Evolutionary conservation across 2,797 vertebrate genomes (phyloP).

Genomic region (Ctenopoma multispine): DNA sequence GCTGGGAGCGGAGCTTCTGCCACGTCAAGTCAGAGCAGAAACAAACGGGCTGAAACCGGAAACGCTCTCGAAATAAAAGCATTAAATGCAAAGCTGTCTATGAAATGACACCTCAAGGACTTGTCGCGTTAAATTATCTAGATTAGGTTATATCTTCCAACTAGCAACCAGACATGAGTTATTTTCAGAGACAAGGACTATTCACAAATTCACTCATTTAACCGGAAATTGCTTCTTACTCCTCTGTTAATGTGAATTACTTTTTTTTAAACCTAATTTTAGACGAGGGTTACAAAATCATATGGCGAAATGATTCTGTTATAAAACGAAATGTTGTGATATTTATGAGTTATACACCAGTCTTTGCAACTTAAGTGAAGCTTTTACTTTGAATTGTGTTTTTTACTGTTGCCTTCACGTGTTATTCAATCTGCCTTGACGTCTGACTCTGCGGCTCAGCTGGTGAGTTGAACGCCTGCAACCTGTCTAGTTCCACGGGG

Average conservation of each 20-base stretch:
- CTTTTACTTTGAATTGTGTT: conserved; percentile 41
- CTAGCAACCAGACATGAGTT: background rate
- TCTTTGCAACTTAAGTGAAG: background rate
- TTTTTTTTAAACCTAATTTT: background rate
- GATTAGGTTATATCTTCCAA: too few relatives aligned
- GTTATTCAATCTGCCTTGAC: background rate
- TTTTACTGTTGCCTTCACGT: background rate
- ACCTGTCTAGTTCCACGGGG: conserved; percentile 34
- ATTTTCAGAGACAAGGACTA: background rate
- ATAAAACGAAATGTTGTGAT: background rate
- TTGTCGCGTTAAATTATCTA: too few relatives aligned
- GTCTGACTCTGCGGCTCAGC: conserved; percentile 69
- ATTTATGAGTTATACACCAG: background rate
- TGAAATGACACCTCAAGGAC: fast-evolving
- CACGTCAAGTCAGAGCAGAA: background rate
- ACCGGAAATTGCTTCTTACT: background rate
- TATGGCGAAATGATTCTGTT: background rate
- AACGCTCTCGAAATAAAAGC: conserved; percentile 30
- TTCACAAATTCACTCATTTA: background rate
- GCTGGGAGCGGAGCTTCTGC: conserved; percentile 14
- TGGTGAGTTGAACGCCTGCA: conserved; percentile 60
- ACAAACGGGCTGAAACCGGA: conserved; percentile 11
- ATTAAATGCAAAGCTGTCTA: background rate
- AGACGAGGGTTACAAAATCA: background rate
- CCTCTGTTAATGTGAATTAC: background rate